phyloP scores from a whole-genome alignment of 2,888 invertebrate species.

The Escarpia spicata region DNA sequence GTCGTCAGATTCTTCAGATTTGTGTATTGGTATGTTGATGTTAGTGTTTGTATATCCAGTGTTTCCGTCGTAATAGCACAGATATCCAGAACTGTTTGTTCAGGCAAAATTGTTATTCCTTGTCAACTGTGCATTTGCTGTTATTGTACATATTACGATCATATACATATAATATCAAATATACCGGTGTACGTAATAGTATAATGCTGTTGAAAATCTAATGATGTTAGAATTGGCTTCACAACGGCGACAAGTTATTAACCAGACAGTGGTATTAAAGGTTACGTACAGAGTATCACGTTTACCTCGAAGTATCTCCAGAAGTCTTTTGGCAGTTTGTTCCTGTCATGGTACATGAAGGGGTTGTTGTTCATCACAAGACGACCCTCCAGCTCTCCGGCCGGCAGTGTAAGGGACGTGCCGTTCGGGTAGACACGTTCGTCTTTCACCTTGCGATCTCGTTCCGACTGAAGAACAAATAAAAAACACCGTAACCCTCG shows the following conservation, averaged over 20 bases:
- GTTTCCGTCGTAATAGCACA: too few species aligned
- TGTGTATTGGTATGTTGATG: too few species aligned
- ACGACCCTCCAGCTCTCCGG: background rate
- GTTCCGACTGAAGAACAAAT: background rate
- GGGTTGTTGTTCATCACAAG: slow-evolving; percentile 43
- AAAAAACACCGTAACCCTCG: background rate
- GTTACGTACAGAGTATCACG: background rate
- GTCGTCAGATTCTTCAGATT: too few species aligned
- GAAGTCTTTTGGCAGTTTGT: slow-evolving; percentile 41
- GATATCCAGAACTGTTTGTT: too few species aligned
- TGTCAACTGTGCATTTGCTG: too few species aligned
- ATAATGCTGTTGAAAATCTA: too few species aligned
- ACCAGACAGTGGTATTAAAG: background rate
- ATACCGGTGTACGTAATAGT: too few species aligned
- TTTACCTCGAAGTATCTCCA: slow-evolving; percentile 51
- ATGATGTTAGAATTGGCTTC: background rate
- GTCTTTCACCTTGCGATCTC: background rate
- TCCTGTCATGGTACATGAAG: slow-evolving; percentile 42
- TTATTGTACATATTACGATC: too few species aligned
- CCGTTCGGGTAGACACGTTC: background rate
- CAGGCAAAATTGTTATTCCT: too few species aligned
- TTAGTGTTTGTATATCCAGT: too few species aligned
- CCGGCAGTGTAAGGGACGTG: slow-evolving; percentile 20
- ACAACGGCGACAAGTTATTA: background rate
- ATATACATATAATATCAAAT: too few species aligned